These are phyloP conservation scores for Triplophysa rosa DNA, from an alignment of 2,113 vertebrate genomes.

Conservation along the genomic window DNA sequence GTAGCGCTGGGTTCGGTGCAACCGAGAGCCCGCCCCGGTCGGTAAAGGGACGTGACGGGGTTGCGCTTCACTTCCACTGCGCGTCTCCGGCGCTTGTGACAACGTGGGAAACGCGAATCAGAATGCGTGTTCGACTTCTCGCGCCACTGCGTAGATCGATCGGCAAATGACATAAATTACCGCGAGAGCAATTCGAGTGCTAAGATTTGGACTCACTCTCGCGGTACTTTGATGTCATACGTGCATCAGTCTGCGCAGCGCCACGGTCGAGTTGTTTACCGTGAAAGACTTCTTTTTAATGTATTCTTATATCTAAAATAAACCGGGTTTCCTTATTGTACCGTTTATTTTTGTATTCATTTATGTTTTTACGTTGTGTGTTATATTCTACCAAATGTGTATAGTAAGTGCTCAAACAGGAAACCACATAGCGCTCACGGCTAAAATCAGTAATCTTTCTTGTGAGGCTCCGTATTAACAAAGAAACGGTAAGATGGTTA, in stretches of 20 bases:
- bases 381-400: background rate
- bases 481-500: background rate
- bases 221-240: too few relatives aligned
- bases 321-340: too few relatives aligned
- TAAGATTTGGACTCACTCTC: too few relatives aligned
- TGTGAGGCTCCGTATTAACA: background rate
- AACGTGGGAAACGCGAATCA: constrained; percentile 36
- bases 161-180: too few relatives aligned
- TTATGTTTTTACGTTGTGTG: too few relatives aligned
- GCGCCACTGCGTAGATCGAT: too few relatives aligned
- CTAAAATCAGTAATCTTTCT: constrained; percentile 1
- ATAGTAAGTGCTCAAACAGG: background rate
- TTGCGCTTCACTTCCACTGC: background rate
- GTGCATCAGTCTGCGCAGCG: too few relatives aligned
- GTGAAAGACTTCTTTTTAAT: too few relatives aligned
- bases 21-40: constrained; percentile 40
- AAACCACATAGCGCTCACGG: background rate
- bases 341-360: background rate
- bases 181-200: too few relatives aligned
- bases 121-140: background rate
- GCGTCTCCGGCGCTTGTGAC: constrained; percentile 1
- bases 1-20: background rate
- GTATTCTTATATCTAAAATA: too few relatives aligned
- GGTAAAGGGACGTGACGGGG: background rate
- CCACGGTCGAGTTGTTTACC: too few relatives aligned